Evolutionary conservation across 2,113 vertebrate species (phyloP), one percentile per base, ranked within the genome.

Genomic region (Seriola aureovittata): DNA sequence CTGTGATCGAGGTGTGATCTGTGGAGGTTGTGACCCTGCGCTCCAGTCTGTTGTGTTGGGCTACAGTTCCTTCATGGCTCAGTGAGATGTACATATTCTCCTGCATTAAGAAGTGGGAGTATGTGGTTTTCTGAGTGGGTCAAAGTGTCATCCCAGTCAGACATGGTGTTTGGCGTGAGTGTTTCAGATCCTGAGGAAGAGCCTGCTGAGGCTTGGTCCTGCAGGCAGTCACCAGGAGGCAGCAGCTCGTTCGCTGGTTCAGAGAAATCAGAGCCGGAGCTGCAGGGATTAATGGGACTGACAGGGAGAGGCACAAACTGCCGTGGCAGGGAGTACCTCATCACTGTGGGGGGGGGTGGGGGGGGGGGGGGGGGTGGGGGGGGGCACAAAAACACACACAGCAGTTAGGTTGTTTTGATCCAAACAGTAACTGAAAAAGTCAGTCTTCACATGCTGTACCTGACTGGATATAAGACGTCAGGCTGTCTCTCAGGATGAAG

Each of bases 261-360:
- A 65, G 73, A 69, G 10, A 69, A 48, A 71, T 36, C 48, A 58
- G 34, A 78, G 65, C 59, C 71, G 68, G 71, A 74, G 71, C 81
- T 78, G 48, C 71, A 52, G 48, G 65, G n/a, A 60, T 17, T 62
- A 16, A 38, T 63, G 48, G 65, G 23, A 46, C 50, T 25, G 70
- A 59, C 57, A 58, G 65, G 62, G 14, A 87, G 63, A 85, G 54
- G 71, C 17, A 57, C 54, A 50, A 75, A 64, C 55, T 58, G 52
- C 60, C 81, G 65, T 44, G 81, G 78, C 12, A 84, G 32, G 32
- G 57, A 81, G 42, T 58, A 59, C 23, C 66, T 85, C 74, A 65
- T 86, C 71, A 60, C 73, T 68, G 74, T 36, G 75, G 42, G 32
- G 6, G 38, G 44, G 8, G 13, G 2, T 42, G 38, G 6, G 38